Conservation (phyloP, 2,888 invertebrate genomes). For the Magallana nippona region DNA sequence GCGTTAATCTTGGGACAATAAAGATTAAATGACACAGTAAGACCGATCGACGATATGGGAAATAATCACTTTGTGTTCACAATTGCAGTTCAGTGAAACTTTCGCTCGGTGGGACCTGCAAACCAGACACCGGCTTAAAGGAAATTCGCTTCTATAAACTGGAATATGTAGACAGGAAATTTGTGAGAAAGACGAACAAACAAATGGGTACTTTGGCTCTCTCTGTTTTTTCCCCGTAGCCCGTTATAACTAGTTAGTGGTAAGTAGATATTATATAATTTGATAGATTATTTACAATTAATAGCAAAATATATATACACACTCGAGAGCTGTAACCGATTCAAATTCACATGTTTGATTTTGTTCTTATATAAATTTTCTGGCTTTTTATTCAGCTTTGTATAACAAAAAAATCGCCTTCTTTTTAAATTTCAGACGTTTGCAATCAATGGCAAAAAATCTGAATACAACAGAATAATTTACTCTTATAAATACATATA, state of each 20-base stretch:
- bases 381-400: too few species aligned
- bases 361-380: too few species aligned
- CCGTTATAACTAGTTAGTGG: not conserved
- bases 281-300: too few species aligned
- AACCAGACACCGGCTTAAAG: conserved; percentile 5
- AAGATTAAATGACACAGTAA: conserved; percentile 2
- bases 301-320: too few species aligned
- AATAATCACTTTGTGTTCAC: conserved; percentile 17
- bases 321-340: too few species aligned
- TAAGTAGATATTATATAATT: not conserved
- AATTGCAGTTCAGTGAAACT: conserved; percentile 23
- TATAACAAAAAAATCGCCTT: too few species aligned
- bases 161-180: conserved; percentile 17
- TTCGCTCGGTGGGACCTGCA: not conserved
- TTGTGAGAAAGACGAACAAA: conserved; percentile 28
- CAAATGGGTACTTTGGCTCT: conserved; percentile 3
- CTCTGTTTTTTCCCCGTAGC: not conserved
- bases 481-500: too few species aligned
- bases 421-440: too few species aligned
- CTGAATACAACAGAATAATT: too few species aligned
- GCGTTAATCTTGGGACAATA: conserved; percentile 19
- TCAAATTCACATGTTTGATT: too few species aligned
- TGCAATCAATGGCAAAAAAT: too few species aligned
- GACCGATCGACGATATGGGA: conserved; percentile 10
- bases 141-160: not conserved